These are phyloP conservation scores for Caenorhabditis sp. DNA, from an alignment of 2,888 invertebrate genomes.

Conservation along the genomic window DNA sequence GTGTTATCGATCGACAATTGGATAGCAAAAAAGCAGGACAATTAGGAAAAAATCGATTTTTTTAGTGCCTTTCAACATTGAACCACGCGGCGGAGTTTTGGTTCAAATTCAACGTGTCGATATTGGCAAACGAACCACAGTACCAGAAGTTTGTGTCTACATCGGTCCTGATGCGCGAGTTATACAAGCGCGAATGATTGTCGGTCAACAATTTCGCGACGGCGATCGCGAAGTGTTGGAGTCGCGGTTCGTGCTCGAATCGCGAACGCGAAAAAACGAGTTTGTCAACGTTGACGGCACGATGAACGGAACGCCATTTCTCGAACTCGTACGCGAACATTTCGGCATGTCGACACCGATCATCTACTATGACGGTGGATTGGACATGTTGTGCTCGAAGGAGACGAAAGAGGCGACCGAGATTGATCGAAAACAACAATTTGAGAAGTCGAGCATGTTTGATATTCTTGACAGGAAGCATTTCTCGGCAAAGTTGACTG, in stretches of 20 bases:
- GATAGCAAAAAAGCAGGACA: too few relatives aligned
- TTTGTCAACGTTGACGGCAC: constrained; percentile 37
- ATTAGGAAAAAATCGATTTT: too few relatives aligned
- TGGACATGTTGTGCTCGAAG: constrained; percentile 11
- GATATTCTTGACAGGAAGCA: constrained; percentile 56
- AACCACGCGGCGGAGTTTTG: background rate
- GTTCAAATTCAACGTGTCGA: constrained; percentile 42
- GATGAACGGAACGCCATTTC: constrained; percentile 15
- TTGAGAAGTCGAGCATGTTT: constrained; percentile 51
- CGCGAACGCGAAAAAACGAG: constrained; percentile 11
- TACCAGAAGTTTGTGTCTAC: constrained; percentile 29
- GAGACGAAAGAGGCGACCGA: constrained; percentile 13
- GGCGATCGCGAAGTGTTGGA: constrained; percentile 6
- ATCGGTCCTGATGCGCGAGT: constrained; percentile 23
- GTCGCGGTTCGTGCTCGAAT: constrained; percentile 17
- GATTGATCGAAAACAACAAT: constrained; percentile 23
- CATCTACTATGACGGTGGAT: constrained; percentile 51
- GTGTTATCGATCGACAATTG: too few relatives aligned
- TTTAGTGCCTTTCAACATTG: background rate
- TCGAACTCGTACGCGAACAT: background rate
- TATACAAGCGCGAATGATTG: constrained; percentile 21
- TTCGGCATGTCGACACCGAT: constrained; percentile 25
- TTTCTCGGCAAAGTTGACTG: constrained; percentile 46
- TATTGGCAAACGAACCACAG: constrained; percentile 31
- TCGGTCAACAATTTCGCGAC: constrained; percentile 37